phyloP scores from a whole-genome alignment of 2,888 invertebrate genomes.

The Xestobium rufovillosum region DNA sequence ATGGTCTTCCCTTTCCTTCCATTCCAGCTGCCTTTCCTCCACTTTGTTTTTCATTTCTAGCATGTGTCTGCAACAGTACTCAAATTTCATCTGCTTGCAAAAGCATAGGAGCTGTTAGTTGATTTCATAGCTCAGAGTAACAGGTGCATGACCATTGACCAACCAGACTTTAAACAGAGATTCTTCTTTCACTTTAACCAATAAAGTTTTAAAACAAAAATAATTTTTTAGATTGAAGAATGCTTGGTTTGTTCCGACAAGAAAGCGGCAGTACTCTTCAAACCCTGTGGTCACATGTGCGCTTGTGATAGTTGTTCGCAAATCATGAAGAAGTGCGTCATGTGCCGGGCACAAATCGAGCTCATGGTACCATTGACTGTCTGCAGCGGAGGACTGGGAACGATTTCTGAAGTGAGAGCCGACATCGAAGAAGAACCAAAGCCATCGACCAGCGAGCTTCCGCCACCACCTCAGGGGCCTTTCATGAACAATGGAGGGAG shows the following conservation, averaged over 20 bases:
- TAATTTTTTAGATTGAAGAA: slow-evolving; percentile 77
- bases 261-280: slow-evolving; percentile 85
- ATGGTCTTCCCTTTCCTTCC: too few species aligned
- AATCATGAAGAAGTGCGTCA: slow-evolving; percentile 96
- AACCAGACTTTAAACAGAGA: too few species aligned
- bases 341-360: slow-evolving; percentile 83
- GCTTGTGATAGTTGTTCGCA: slow-evolving; percentile 86
- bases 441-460: slow-evolving; percentile 41
- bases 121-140: too few species aligned
- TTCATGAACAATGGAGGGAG: slow-evolving; percentile 62
- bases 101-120: too few species aligned
- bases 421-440: slow-evolving; percentile 44
- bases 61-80: too few species aligned
- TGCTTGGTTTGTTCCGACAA: slow-evolving; percentile 95
- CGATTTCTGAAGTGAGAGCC: slow-evolving; percentile 46
- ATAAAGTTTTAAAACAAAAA: too few species aligned
- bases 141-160: too few species aligned
- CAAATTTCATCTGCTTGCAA: too few species aligned
- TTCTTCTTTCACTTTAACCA: too few species aligned
- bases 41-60: too few species aligned
- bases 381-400: slow-evolving; percentile 41
- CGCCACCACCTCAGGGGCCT: slow-evolving; percentile 40
- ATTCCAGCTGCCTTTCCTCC: too few species aligned
- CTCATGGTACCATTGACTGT: slow-evolving; percentile 51
- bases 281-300: slow-evolving; percentile 93